Evolutionary conservation across 2,797 vertebrate species (phyloP), one percentile per base, ranked within the genome.

Genomic region (Diceros bicornis): DNA sequence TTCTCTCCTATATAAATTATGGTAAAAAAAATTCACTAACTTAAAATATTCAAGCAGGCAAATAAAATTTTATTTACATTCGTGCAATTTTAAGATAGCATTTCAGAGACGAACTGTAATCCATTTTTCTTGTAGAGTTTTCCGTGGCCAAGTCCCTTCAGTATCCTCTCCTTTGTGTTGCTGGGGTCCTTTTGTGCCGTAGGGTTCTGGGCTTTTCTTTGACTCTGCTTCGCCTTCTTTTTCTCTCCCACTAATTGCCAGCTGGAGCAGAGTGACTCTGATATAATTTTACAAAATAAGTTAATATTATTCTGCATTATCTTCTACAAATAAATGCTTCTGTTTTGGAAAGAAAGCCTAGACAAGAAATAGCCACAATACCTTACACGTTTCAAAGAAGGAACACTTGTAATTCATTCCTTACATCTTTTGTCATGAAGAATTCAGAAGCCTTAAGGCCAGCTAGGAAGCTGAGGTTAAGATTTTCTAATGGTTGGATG

Each of bases 291-390:
- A 57, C 1, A 66, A 74, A 34, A 50, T 77, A 87, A 47, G 50
- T 61, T 93, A 59, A n/a, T 74, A 86, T 68, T 52, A 47, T 69
- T 89, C 13, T 88, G 79, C 27, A 57, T 88, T 95, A 71, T 62
- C 68, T 96, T 82, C 57, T 82, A 59, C 6, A 66, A 79, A 86
- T 88, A 62, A 92, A 59, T 87, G 17, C 6, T 16, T 12, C 6
- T 68, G 11, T 69, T 97, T 96, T 89, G n/a, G 72, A 97, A 92
- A 91, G 34, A 79, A 93, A 64, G 6, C 1, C 41, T 66, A 93
- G 50, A 64, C 12, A 75, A 94, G n/a, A 69, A 91, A 72, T 95
- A 66, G 6, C 5, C 20, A 12, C 16, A 27, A 86, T 66, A 44
- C 14, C 5, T 1, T 82, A 27, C 4, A 68, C 29, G 52, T 96